Conservation (phyloP, 1,140 invertebrate species). For the Calephelis nemesis region DNA sequence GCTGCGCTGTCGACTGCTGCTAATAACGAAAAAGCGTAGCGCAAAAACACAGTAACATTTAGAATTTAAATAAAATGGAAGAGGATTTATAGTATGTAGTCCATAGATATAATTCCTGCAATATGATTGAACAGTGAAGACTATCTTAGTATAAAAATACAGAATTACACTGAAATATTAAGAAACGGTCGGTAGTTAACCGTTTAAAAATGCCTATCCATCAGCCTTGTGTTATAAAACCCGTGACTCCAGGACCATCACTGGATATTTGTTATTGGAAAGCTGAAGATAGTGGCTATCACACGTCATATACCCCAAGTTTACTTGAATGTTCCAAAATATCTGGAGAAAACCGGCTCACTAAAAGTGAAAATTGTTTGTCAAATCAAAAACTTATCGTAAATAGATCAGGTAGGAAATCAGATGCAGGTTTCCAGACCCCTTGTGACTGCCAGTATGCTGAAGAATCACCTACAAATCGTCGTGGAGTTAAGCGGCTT, state of each 20-base stretch:
- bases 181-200: conserved; percentile 39
- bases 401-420: conserved; percentile 9
- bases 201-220: conserved; percentile 14
- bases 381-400: conserved; percentile 8
- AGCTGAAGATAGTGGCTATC: conserved; percentile 68
- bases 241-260: conserved; percentile 47
- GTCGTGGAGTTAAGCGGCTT: conserved; percentile 53
- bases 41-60: neutral
- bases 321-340: conserved; percentile 57
- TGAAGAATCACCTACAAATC: conserved; percentile 42
- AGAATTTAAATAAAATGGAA: neutral
- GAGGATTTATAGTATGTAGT: neutral
- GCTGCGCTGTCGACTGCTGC: neutral
- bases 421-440: conserved; percentile 10
- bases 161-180: conserved; percentile 18
- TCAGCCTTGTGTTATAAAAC: conserved; percentile 44
- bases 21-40: neutral
- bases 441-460: neutral
- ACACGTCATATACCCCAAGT: conserved; percentile 59
- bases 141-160: conserved; percentile 11
- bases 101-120: too few species aligned
- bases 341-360: conserved; percentile 42
- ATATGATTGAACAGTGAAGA: neutral
- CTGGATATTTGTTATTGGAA: conserved; percentile 50
- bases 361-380: conserved; percentile 24